phyloP scores from a whole-genome alignment of 1,140 invertebrate genomes.

The Andrena cerasifolii region DNA sequence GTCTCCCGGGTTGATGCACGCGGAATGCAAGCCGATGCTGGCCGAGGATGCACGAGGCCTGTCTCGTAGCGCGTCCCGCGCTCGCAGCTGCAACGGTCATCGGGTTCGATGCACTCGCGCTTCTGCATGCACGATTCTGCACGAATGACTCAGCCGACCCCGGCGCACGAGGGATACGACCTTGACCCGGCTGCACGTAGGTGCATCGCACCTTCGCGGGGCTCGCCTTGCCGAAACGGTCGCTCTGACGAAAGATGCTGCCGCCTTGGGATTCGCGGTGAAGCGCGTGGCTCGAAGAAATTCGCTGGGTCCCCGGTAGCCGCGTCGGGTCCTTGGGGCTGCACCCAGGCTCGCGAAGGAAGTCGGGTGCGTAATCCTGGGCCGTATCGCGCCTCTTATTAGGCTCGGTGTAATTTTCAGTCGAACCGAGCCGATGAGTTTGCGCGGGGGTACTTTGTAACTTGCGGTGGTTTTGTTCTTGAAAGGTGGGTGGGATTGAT shows the following conservation, averaged over 20 bases:
- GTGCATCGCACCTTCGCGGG: constrained; percentile 74
- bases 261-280: background rate
- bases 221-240: constrained; percentile 24
- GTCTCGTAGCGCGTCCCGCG: constrained; percentile 48
- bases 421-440: too few relatives aligned
- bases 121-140: constrained; percentile 70
- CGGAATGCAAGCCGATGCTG: constrained; percentile 74
- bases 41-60: constrained; percentile 70
- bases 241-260: background rate
- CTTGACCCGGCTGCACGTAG: constrained; percentile 80
- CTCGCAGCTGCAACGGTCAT: constrained; percentile 81
- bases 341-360: too few relatives aligned
- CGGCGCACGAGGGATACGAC: constrained; percentile 75
- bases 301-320: too few relatives aligned
- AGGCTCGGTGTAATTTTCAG: too few relatives aligned
- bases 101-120: constrained; percentile 80
- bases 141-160: constrained; percentile 76
- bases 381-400: too few relatives aligned
- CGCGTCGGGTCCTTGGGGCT: too few relatives aligned
- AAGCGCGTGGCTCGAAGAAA: background rate
- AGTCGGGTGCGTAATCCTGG: too few relatives aligned
- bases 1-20: constrained; percentile 74
- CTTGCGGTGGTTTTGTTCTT: too few relatives aligned
- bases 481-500: too few relatives aligned
- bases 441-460: too few relatives aligned